Evolutionary conservation across 2,797 vertebrate species (phyloP).

Genomic region (Sparus aurata): DNA sequence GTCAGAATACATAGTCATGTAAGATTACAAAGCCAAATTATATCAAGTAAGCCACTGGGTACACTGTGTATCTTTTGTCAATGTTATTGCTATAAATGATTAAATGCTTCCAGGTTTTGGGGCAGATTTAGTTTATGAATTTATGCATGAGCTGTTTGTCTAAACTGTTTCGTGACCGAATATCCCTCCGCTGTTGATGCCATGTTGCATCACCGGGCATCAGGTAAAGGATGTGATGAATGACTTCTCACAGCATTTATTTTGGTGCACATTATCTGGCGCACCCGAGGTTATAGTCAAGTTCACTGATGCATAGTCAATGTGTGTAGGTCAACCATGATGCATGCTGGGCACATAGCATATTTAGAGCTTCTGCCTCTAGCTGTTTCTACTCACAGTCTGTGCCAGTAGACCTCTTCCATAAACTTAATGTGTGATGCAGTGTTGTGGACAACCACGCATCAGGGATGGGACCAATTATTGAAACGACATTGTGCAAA

Average conservation of each 20-base stretch:
- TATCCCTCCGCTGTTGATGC: slow-evolving; percentile 16
- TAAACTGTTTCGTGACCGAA: slow-evolving; percentile 23
- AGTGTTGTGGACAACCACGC: slow-evolving; percentile 10
- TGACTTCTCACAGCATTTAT: slow-evolving; percentile 32
- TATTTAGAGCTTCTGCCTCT: slow-evolving; percentile 57
- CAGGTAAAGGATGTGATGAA: slow-evolving; percentile 19
- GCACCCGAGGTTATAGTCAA: slow-evolving; percentile 45
- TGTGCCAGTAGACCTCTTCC: slow-evolving; percentile 22
- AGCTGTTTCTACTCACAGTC: slow-evolving; percentile 63
- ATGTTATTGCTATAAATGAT: neutral
- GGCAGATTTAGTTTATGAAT: slow-evolving; percentile 13
- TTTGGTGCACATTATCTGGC: slow-evolving; percentile 51
- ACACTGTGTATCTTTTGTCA: slow-evolving; percentile 10
- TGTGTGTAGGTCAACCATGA: slow-evolving; percentile 79
- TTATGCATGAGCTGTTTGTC: slow-evolving; percentile 14
- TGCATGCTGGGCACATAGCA: slow-evolving; percentile 55
- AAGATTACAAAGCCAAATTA: slow-evolving; percentile 13
- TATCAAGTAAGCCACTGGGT: neutral
- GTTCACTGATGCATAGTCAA: slow-evolving; percentile 75
- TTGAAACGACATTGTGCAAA: neutral
- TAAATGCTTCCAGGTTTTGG: too few relatives aligned
- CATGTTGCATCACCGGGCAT: slow-evolving; percentile 31
- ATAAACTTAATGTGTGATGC: slow-evolving; percentile 6
- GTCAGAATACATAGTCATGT: slow-evolving; percentile 28
- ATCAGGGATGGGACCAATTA: neutral